These are phyloP conservation scores for Steinernema hermaphroditum DNA, from an alignment of 2,888 invertebrate genomes.

Conservation along the genomic window DNA sequence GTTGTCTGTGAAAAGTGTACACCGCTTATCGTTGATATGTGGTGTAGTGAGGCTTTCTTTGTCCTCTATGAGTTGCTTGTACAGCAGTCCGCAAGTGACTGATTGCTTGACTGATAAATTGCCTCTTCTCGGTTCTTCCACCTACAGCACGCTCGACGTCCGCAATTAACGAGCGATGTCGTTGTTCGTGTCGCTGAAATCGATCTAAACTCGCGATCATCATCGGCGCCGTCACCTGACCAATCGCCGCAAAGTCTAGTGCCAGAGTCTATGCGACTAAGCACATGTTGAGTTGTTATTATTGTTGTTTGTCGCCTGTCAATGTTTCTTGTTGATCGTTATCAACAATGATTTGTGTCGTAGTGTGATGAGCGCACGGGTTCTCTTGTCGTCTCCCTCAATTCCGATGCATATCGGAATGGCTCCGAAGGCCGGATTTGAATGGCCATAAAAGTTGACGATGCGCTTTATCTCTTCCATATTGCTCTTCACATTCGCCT, in stretches of 20 bases:
- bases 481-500: not conserved
- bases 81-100: too few species aligned
- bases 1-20: too few species aligned
- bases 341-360: not conserved
- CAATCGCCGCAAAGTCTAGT: conserved; percentile 16
- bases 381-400: too few species aligned
- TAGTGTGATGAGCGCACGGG: too few species aligned
- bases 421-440: not conserved
- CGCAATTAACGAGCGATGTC: conserved; percentile 14
- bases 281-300: conserved; percentile 27
- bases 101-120: not conserved
- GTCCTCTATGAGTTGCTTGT: too few species aligned
- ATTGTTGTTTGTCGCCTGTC: not conserved
- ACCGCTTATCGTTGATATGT: too few species aligned
- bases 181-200: conserved; percentile 5
- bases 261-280: not conserved
- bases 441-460: conserved; percentile 22
- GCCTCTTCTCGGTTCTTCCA: not conserved
- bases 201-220: conserved; percentile 8
- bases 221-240: conserved; percentile 6
- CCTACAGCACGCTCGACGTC: not conserved
- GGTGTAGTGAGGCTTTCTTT: too few species aligned
- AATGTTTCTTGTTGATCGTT: conserved; percentile 3
- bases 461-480: conserved; percentile 8
- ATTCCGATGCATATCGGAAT: too few species aligned